phyloP scores from a whole-genome alignment of 1,140 invertebrate genomes.

The Drosophila suzukii region DNA sequence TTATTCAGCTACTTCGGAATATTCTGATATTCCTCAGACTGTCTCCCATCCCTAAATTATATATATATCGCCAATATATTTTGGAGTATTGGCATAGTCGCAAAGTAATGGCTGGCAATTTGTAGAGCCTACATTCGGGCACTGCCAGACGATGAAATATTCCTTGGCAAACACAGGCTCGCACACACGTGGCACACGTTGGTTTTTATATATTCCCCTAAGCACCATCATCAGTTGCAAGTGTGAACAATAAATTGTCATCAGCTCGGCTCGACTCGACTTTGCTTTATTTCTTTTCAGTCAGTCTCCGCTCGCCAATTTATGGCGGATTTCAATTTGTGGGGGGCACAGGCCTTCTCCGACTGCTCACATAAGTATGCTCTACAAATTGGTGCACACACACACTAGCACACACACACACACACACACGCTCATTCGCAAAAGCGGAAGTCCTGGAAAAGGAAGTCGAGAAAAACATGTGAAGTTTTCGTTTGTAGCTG shows the following conservation, averaged over 20 bases:
- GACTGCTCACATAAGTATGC: constrained; percentile 57
- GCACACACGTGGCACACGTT: constrained; percentile 29
- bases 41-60: constrained; percentile 17
- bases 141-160: constrained; percentile 76
- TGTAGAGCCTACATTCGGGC: constrained; percentile 62
- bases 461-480: constrained; percentile 39
- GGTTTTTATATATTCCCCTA: constrained; percentile 52
- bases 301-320: constrained; percentile 68
- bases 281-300: constrained; percentile 63
- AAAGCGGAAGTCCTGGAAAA: constrained; percentile 27
- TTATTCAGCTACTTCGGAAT: neutral
- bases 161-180: constrained; percentile 58
- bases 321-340: constrained; percentile 70
- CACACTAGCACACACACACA: constrained; percentile 13
- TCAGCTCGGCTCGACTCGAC: constrained; percentile 59
- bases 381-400: constrained; percentile 41
- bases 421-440: constrained; percentile 5
- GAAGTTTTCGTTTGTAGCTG: constrained; percentile 72
- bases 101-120: constrained; percentile 77
- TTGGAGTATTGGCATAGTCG: constrained; percentile 69
- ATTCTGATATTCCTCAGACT: neutral
- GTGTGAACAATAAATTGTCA: constrained; percentile 83
- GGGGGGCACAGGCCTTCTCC: constrained; percentile 9
- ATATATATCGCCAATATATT: constrained; percentile 43
- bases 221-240: constrained; percentile 82